Evolutionary conservation across 2,797 vertebrate genomes (phyloP).

Genomic region (Pangasius sanitwongsei): DNA sequence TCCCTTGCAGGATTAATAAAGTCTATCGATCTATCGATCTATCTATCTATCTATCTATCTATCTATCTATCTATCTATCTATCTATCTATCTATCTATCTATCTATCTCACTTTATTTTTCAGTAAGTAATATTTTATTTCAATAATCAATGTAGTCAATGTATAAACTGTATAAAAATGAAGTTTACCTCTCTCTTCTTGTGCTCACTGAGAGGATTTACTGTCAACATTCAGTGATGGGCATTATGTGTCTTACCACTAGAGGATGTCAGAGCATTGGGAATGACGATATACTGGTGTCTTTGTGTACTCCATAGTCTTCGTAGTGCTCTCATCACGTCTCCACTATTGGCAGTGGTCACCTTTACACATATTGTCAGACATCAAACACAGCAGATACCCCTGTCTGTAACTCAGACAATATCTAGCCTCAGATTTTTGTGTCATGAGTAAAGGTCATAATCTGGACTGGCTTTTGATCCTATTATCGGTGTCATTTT

Average conservation of each 20-base stretch:
- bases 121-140: neutral
- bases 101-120: neutral
- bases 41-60: neutral
- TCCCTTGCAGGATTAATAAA: too few relatives aligned
- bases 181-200: too few relatives aligned
- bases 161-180: neutral
- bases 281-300: slow-evolving; percentile 28
- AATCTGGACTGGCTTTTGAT: slow-evolving; percentile 42
- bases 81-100: neutral
- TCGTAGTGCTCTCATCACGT: neutral
- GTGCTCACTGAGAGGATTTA: neutral
- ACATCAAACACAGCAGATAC: slow-evolving; percentile 36
- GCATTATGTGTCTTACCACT: slow-evolving; percentile 51
- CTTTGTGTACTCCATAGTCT: neutral
- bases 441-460: slow-evolving; percentile 47
- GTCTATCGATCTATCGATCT: too few relatives aligned
- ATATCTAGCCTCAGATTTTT: slow-evolving; percentile 32
- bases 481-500: slow-evolving; percentile 44
- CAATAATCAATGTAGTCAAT: neutral
- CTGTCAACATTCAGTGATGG: neutral
- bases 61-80: neutral
- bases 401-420: slow-evolving; percentile 3
- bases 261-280: slow-evolving; percentile 52
- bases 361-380: slow-evolving; percentile 11
- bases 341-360: neutral